These are phyloP conservation scores for Platyrinchus mystaceus DNA, from an alignment of 2,797 vertebrate species.

Conservation along the genomic window DNA sequence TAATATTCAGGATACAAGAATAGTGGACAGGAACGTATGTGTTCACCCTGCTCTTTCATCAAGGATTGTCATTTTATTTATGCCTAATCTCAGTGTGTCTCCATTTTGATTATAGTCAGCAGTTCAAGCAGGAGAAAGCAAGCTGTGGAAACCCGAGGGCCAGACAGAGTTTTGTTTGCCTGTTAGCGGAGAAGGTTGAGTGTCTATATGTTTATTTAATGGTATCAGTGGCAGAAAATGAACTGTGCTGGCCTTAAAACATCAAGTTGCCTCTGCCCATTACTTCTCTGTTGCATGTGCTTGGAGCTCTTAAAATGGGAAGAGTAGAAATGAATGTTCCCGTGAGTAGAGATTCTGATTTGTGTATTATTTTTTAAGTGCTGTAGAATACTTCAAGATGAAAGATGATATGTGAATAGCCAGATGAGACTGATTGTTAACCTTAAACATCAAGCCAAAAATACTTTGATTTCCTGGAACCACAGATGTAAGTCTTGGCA, in stretches of 20 bases:
- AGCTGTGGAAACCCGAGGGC: neutral
- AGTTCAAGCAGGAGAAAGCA: neutral
- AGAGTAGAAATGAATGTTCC: neutral
- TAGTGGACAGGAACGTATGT: neutral
- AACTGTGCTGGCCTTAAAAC: neutral
- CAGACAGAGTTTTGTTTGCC: neutral
- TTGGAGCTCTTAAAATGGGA: neutral
- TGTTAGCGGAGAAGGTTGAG: neutral
- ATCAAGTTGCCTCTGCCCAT: neutral
- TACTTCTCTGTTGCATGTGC: neutral
- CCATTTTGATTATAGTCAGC: neutral
- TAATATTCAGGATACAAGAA: neutral
- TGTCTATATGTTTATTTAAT: neutral
- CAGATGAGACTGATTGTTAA: neutral
- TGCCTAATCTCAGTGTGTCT: neutral
- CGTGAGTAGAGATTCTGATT: neutral
- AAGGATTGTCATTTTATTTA: neutral
- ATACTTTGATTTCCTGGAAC: conserved; percentile 58
- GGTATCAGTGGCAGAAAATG: neutral
- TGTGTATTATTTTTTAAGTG: conserved; percentile 33
- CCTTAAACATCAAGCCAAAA: conserved; percentile 11
- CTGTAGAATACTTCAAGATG: neutral
- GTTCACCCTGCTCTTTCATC: neutral
- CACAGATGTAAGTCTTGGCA: conserved; percentile 26
- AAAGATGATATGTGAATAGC: neutral